These are phyloP conservation scores for Dynastes grantii DNA, from an alignment of 2,888 invertebrate genomes.

Conservation along the genomic window DNA sequence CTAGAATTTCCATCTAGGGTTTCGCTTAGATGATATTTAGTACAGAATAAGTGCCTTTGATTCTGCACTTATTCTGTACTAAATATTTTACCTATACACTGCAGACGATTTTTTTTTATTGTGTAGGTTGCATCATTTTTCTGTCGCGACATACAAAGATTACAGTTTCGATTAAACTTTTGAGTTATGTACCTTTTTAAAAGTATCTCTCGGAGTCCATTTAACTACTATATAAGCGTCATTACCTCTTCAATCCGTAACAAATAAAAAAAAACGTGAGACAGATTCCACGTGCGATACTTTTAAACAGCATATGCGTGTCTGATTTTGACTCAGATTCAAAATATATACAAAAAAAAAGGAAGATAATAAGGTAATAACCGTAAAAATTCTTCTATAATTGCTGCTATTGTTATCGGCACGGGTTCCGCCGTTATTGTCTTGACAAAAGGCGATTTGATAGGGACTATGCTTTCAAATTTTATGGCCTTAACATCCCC, in stretches of 20 bases:
- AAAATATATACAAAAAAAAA: conserved; percentile 5
- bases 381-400: conserved; percentile 28
- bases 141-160: background rate
- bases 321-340: background rate
- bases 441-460: background rate
- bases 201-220: background rate
- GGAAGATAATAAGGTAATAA: conserved; percentile 23
- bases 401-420: conserved; percentile 24
- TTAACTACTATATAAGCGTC: background rate
- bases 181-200: conserved; percentile 17
- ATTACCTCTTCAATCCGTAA: conserved; percentile 15
- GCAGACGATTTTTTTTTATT: too few species aligned
- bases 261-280: background rate
- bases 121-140: background rate
- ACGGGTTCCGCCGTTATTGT: conserved; percentile 4
- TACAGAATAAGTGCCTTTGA: too few species aligned
- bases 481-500: conserved; percentile 11
- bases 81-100: too few species aligned
- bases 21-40: too few species aligned
- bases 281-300: conserved; percentile 22
- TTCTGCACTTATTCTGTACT: too few species aligned
- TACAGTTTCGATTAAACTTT: conserved; percentile 8
- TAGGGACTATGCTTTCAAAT: background rate
- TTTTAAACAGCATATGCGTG: conserved; percentile 11
- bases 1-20: background rate